These are phyloP conservation scores for Punctoribates punctum DNA, from an alignment of 2,888 invertebrate genomes.

Conservation along the genomic window DNA sequence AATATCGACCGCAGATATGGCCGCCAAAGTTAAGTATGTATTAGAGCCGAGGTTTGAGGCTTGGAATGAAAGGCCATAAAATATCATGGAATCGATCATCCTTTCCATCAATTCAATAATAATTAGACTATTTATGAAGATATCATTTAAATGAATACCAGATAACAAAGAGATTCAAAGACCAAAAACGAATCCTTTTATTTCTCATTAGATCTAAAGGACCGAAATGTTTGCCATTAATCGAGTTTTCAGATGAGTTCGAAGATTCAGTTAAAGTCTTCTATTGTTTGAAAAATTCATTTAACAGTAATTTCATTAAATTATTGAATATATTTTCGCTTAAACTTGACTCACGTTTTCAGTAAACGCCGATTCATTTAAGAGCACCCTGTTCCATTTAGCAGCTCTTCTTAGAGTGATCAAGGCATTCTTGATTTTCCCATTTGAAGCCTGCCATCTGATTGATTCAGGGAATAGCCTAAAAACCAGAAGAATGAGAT, in stretches of 20 bases:
- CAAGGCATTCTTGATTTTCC: conserved; percentile 18
- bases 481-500: neutral
- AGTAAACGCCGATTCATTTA: conserved; percentile 7
- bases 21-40: conserved; percentile 65
- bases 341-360: neutral
- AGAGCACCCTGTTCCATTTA: conserved; percentile 21
- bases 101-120: conserved; percentile 56
- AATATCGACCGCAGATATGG: conserved; percentile 55
- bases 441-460: conserved; percentile 40
- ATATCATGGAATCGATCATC: conserved; percentile 71
- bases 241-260: neutral
- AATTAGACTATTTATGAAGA: neutral
- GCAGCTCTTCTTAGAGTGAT: conserved; percentile 27
- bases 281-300: neutral
- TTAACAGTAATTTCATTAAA: neutral
- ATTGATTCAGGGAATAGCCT: conserved; percentile 39
- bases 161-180: conserved; percentile 67
- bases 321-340: neutral
- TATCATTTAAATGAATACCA: conserved; percentile 44
- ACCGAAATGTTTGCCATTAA: neutral
- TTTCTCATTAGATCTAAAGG: conserved; percentile 57
- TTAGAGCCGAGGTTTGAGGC: conserved; percentile 70
- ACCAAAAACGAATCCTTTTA: conserved; percentile 64
- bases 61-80: conserved; percentile 72
- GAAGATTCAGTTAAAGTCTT: conserved; percentile 9